A percentile compares a stretch with the other conserved stretches of the same genome.
Conservation (phyloP, 1,140 invertebrate species). For the Wasmannia auropunctata region DNA sequence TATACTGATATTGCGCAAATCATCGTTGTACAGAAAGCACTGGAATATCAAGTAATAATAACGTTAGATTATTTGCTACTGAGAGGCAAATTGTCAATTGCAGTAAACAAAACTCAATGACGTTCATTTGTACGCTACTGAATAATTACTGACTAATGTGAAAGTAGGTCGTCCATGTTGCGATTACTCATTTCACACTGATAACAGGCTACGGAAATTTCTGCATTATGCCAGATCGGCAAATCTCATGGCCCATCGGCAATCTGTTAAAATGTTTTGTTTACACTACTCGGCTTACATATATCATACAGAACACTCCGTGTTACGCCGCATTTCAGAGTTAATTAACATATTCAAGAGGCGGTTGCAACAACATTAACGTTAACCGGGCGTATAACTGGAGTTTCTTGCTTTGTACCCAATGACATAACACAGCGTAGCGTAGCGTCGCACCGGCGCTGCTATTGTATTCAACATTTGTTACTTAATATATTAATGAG, state of each 20-base stretch:
- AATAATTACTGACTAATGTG: slow-evolving; percentile 33
- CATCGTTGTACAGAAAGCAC: background rate
- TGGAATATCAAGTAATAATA: background rate
- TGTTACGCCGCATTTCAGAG: slow-evolving; percentile 4
- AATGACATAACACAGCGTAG: background rate
- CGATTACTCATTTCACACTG: slow-evolving; percentile 42
- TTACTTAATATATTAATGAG: slow-evolving; percentile 3
- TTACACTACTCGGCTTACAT: slow-evolving; percentile 4
- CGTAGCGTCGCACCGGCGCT: background rate
- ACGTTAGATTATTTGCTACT: background rate
- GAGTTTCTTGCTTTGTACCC: slow-evolving; percentile 28
- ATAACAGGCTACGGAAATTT: slow-evolving; percentile 31
- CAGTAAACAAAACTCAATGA: slow-evolving; percentile 12
- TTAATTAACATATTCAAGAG: slow-evolving; percentile 60
- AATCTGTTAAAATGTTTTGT: slow-evolving; percentile 54
- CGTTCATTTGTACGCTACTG: background rate
- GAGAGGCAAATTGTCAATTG: slow-evolving; percentile 12
- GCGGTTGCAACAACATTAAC: slow-evolving; percentile 31
- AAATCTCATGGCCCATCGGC: slow-evolving; percentile 26
- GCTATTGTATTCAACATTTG: slow-evolving; percentile 21
- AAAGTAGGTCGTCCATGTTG: slow-evolving; percentile 35
- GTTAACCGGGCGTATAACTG: slow-evolving; percentile 21
- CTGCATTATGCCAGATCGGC: slow-evolving; percentile 9
- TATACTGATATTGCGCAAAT: background rate
- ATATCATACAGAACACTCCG: background rate